Conservation (phyloP, 2,113 vertebrate genomes). For the Aythya baeri region DNA sequence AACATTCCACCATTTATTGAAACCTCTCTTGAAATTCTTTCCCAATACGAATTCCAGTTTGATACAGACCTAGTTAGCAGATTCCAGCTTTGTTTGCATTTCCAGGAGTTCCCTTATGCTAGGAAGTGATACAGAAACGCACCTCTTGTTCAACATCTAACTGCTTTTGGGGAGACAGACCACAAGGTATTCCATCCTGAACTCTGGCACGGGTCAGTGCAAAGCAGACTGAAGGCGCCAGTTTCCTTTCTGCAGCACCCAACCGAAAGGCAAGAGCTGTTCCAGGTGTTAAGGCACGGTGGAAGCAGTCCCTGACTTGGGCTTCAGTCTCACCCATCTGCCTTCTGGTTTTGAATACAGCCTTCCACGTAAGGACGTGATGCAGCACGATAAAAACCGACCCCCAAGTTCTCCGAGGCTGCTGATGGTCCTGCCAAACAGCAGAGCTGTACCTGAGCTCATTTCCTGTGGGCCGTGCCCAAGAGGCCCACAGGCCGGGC, state of each 20-base stretch:
- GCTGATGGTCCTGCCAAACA: background rate
- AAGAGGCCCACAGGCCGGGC: background rate
- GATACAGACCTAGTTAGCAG: fast-evolving
- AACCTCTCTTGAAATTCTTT: background rate
- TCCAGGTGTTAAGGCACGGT: background rate
- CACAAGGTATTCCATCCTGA: background rate
- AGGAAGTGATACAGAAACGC: background rate
- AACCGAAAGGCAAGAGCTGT: background rate
- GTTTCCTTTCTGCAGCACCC: background rate
- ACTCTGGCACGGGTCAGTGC: fast-evolving
- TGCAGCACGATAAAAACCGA: background rate
- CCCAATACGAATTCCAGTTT: background rate
- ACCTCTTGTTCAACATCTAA: background rate
- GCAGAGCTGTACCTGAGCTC: background rate
- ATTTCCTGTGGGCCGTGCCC: background rate
- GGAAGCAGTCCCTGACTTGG: fast-evolving
- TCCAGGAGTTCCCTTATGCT: background rate
- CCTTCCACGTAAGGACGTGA: background rate
- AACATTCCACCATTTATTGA: background rate
- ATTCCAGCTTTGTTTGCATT: background rate
- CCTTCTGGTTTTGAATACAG: background rate
- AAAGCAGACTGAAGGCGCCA: background rate
- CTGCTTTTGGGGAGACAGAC: background rate
- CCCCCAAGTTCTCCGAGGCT: too few species aligned
- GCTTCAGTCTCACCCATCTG: too few species aligned